phyloP scores from a whole-genome alignment of 2,888 invertebrate genomes.

The Sesia bembeciformis region DNA sequence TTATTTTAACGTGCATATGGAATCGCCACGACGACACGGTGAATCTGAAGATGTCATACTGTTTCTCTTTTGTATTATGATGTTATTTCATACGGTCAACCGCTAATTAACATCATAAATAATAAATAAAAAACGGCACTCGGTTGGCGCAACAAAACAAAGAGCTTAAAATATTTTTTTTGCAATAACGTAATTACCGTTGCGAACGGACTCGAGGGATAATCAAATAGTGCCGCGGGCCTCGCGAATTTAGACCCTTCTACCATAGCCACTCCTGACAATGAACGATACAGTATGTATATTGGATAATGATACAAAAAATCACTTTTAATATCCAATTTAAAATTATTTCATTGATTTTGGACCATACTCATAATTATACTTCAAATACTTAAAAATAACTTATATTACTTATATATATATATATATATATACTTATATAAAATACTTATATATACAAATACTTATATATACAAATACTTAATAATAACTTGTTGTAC shows the following conservation, averaged over 20 bases:
- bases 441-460: too few relatives aligned
- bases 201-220: conserved; percentile 11
- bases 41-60: too few relatives aligned
- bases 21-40: too few relatives aligned
- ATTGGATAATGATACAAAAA: too few relatives aligned
- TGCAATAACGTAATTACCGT: conserved; percentile 39
- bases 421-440: too few relatives aligned
- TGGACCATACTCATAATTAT: too few relatives aligned
- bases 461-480: too few relatives aligned
- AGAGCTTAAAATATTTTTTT: conserved; percentile 29
- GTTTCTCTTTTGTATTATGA: not conserved
- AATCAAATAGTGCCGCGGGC: not conserved
- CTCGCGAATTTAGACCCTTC: not conserved
- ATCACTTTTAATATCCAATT: not conserved
- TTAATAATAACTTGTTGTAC: too few relatives aligned
- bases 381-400: too few relatives aligned
- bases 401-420: too few relatives aligned
- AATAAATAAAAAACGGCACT: conserved; percentile 26
- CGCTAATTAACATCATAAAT: conserved; percentile 42
- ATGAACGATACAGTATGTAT: too few relatives aligned
- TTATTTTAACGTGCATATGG: too few relatives aligned
- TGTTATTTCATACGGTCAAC: conserved; percentile 7
- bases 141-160: conserved; percentile 21
- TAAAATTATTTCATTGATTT: not conserved
- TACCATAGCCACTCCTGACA: not conserved